Base-by-base conservation (phyloP, 30 jellyfish, hydroid and myxozoan genomes). In the Aurelia aurita region DNA sequence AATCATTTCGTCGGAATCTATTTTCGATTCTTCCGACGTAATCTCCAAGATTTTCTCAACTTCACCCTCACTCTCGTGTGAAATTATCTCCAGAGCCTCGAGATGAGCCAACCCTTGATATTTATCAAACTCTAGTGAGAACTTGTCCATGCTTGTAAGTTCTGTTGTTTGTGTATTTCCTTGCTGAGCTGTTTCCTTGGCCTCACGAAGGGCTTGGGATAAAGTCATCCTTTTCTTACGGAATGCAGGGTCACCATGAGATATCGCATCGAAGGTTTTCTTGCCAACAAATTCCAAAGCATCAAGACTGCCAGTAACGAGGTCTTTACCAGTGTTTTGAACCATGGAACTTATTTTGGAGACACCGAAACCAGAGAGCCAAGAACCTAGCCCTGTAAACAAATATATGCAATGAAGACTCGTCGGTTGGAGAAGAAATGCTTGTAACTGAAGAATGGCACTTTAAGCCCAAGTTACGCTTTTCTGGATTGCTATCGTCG, bases 191-290 rank as follows among this genome's bases (percentile, higher is more conserved):
- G 46, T 66, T 47, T 80, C 91, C 69, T 85, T 83, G 22, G 98
- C 98, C 39, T 93, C 98, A 7, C 89, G 87, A 18, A 93, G 26
- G 10, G 88, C 91, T 46, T 84, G 81, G 6, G 98, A 93, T 5
- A 93, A 78, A 4, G 96, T 87, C 67, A 88, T 58, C 16, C 90
- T 68, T 54, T 64, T 79, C 59, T 75, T 59, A 13, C 98, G 79
- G 46, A 93, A 71, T n/a, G 97, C 98, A 28, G 98, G 98, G 66
- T 93, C 98, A 27, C 98, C 97, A 5, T 93, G 96, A 3, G 98
- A 77, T 22, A 93, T 59, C 14, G 91, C 95, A 63, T 88, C 94
- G 12, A 93, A 82, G 3, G 98, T 93, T 79, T 87, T 93, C 85
- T 93, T 93, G n/a, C 98, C 98, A 58, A 93, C 88, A 77, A 87